Evolutionary conservation across 1,140 invertebrate species (phyloP).

Genomic region (Portunus trituberculatus): DNA sequence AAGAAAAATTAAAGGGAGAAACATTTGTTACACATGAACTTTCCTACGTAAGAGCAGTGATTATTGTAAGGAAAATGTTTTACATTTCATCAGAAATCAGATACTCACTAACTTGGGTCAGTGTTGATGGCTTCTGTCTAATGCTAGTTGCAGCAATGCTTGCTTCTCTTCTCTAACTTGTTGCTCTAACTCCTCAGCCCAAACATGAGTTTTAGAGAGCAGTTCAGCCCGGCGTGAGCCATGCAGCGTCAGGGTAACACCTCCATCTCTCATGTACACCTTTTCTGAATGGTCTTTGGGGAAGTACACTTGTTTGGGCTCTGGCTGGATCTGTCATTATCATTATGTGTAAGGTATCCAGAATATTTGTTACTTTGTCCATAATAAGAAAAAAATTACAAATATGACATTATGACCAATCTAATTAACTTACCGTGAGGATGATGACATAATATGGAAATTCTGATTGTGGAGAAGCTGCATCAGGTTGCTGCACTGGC

Average conservation of each 20-base stretch:
- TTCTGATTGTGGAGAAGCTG: background rate
- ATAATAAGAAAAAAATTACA: background rate
- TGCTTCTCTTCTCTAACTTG: background rate
- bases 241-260: background rate
- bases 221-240: background rate
- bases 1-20: too few relatives aligned
- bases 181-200: background rate
- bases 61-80: too few relatives aligned
- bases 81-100: too few relatives aligned
- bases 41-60: too few relatives aligned
- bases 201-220: background rate
- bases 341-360: background rate
- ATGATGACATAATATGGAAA: constrained; percentile 28
- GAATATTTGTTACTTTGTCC: background rate
- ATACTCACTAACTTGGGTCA: background rate
- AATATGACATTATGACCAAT: background rate
- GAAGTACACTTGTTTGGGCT: background rate
- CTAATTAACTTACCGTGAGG: constrained; percentile 38
- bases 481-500: background rate
- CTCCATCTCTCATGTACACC: background rate
- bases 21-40: too few relatives aligned
- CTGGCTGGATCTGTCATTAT: background rate
- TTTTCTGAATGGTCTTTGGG: background rate
- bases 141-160: background rate
- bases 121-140: background rate